Base-by-base conservation (phyloP, 2,888 invertebrate species). In the Euproctis similis region DNA sequence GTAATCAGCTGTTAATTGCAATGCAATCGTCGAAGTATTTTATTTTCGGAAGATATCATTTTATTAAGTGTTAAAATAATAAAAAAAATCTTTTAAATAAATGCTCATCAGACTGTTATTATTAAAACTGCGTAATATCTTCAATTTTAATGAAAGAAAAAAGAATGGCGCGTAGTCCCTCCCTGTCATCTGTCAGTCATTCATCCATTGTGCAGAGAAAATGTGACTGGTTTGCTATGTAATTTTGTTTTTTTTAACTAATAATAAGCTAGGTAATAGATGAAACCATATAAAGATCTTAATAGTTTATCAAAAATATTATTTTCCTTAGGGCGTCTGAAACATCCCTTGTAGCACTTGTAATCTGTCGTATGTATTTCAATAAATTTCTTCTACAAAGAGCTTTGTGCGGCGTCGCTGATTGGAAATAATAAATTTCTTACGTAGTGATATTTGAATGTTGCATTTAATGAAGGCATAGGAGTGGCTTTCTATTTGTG, bases 171-270 rank as follows among this genome's bases (percentile, higher is more conserved):
- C 80, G 80, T 74, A 74, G 70, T 76, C 65, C 63, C 64, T 63
- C n/a, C n/a, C n/a, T 81, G 78, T 80, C 80, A 80, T 67, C 71
- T 73, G 74, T 65, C 75, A 77, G 78, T 75, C 78, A 76, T 76
- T 75, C 80, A 78, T 80, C 78, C 81, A 78, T 81, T 81, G 77
- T 76, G 73, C 61, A 71, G 77, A 74, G 76, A 81, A 81, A 81
- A 82, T 81, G 82, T 82, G 81, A 81, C 74, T 80, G 60, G 74
- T 69, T 61, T 63, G 68, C 67, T 71, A 69, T 68, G 58, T 63
- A 70, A 72, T 68, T 66, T 70, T 65, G 64, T 75, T 77, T 75
- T 72, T 64, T 68, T 54, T 61, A 65, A 56, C 69, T 62, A 53
- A 64, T 69, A 66, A 48, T 69, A 65, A 51, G n/a, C 53, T 61